Conservation (phyloP, 2,888 invertebrate genomes). For the Saturnia pavonia region DNA sequence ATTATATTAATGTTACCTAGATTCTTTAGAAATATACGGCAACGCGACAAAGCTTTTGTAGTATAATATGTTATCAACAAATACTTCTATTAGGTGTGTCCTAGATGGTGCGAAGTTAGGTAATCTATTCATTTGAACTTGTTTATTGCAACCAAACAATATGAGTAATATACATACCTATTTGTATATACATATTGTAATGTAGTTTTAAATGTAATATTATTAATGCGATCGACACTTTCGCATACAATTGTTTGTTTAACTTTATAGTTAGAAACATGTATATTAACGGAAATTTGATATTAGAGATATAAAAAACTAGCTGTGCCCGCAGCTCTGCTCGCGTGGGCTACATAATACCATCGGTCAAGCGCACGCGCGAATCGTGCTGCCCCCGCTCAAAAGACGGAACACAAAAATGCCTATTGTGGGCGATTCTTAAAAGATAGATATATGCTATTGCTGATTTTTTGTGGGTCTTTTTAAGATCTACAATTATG, state of each 20-base stretch:
- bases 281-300: no score
- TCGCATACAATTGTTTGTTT: not conserved
- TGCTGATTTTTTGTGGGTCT: no score
- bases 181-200: not conserved
- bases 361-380: no score
- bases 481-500: no score
- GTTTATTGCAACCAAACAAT: not conserved
- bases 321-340: no score
- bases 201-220: not conserved
- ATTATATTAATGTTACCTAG: not conserved
- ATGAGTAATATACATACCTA: no score
- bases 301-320: no score
- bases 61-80: not conserved
- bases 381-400: no score
- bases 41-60: not conserved
- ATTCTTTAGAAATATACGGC: not conserved
- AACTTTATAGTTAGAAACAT: not conserved
- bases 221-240: not conserved
- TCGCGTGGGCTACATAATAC: no score
- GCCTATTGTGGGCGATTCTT: no score
- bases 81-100: conserved; percentile 9
- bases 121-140: conserved; percentile 7
- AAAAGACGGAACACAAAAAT: no score
- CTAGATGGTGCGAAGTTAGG: conserved; percentile 11
- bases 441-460: no score